These are phyloP conservation scores for Oligia fasciuncula DNA, from an alignment of 2,888 invertebrate genomes.

Conservation along the genomic window DNA sequence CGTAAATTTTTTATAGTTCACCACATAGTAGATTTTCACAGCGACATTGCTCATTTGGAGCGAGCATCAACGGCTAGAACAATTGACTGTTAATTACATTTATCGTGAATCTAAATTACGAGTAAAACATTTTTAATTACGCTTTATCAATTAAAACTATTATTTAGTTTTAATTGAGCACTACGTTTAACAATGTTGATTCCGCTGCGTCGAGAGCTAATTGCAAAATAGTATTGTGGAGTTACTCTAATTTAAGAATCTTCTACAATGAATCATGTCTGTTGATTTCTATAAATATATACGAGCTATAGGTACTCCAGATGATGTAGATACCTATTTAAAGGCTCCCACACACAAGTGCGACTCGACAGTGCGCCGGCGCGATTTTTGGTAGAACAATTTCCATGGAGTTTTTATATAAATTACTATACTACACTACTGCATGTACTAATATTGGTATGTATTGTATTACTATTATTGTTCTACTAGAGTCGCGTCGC, in stretches of 20 bases:
- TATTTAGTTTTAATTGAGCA: constrained; percentile 61
- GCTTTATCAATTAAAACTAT: constrained; percentile 73
- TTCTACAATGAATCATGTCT: constrained; percentile 16
- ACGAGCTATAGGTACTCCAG: not conserved
- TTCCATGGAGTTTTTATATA: not conserved
- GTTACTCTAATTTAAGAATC: not conserved
- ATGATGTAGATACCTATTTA: not conserved
- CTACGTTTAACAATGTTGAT: constrained; percentile 53
- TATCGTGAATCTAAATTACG: constrained; percentile 70
- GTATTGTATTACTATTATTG: not conserved
- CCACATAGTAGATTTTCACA: constrained; percentile 51
- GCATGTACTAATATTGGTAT: not conserved
- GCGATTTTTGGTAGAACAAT: not conserved
- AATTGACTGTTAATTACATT: constrained; percentile 70
- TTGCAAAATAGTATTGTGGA: constrained; percentile 29
- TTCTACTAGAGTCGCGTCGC: not conserved
- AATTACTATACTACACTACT: not conserved
- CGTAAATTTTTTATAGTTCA: constrained; percentile 47
- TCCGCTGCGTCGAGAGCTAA: not conserved
- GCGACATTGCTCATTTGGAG: constrained; percentile 59
- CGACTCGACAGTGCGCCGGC: not conserved
- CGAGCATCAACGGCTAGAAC: constrained; percentile 63
- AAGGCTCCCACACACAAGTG: not conserved
- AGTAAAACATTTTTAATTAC: constrained; percentile 72
- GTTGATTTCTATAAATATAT: constrained; percentile 17